Evolutionary conservation across 2,113 vertebrate species (phyloP), one percentile per base, ranked within the genome.

Genomic region (Parus major): DNA sequence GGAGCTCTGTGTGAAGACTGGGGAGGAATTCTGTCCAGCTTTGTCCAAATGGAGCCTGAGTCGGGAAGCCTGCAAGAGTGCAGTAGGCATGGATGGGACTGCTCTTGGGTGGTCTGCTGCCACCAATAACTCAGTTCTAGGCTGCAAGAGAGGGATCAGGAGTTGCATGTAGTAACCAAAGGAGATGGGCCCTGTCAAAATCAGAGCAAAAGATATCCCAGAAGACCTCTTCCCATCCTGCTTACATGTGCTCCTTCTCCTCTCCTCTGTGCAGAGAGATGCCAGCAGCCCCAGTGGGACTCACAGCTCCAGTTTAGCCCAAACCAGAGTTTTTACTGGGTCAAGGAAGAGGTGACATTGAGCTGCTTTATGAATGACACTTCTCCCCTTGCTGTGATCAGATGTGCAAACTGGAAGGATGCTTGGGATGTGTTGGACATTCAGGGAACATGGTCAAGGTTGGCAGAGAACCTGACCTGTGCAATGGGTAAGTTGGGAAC

Each of bases 371-470:
- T 1, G 12, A 23, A 49, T 1, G 20, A 36, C 0, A 0, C 12
- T 63, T 19, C 23, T 69, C 56, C 66, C 29, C 17, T 92, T 52
- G 35, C 81, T 31, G 29, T 18, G 9, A 77, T 95, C 78, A 87
- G 94, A 92, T 95, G 94, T 36, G 25, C 24, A 76, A 11, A 3
- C 1, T 3, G 4, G 47, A 71, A 53, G 11, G 1, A 16, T 19
- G 8, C 6, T 7, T 95, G 94, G 94, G 85, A 95, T 21, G 35
- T 80, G 47, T 49, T 84, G 41, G 4, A 44, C 19, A 6, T 2
- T 13, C 0, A 0, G 7, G 72, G 78, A 66, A 47, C 0, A 20
- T 86, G 89, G 94, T 42, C 44, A 0, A 22, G 0, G 1, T 9
- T 92, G 7, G 0, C 13, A 57, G 2, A 35, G 10, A 44, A 7